Base-by-base conservation (phyloP, 2,113 vertebrate genomes). In the Phaetusa simplex region DNA sequence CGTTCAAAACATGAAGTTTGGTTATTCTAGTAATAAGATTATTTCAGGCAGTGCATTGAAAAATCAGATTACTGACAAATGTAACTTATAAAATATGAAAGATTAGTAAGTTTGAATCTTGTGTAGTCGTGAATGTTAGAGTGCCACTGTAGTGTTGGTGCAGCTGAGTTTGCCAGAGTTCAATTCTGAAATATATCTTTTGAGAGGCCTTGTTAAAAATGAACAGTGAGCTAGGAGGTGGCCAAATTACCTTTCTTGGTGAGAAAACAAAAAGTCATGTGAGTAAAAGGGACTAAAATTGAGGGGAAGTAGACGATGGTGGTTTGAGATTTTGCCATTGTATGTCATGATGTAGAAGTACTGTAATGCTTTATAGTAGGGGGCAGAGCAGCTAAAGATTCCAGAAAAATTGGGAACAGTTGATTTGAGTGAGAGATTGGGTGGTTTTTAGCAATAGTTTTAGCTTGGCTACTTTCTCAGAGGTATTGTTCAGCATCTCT, bases 381-480 rank as follows among this genome's bases (percentile, higher is more conserved):
- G 34, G 26, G 6, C 40, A 84, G 56, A 84, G 23, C 56, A 84
- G 22, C 9, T 64, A 4, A 76, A 90, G 47, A 56, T 69, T 49
- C 10, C 26, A 32, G 21, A 52, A 71, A 29, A 82, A 27, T 0
- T n/a, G 42, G 13, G 8, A 70, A 18, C 16, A 76, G 24, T 58
- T 73, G 3, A 5, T 82, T 66, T 81, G 36, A 53, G 50, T 45
- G 32, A 82, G 50, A 43, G 36, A 12, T 12, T 30, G n/a, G 8
- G 26, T 36, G 65, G 6, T 10, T 56, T 82, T 64, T 61, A 59
- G 26, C 59, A 5, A 8, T 29, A 27, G 7, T 47, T 96, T 38
- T 30, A 17, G 36, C 8, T 38, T 67, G 58, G 12, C 10, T n/a
- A 0, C 10, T 71, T 65, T 49, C 67, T 62, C 0, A 1, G 23